phyloP scores from a whole-genome alignment of 2,888 invertebrate species.

The Monochamus alternatus region DNA sequence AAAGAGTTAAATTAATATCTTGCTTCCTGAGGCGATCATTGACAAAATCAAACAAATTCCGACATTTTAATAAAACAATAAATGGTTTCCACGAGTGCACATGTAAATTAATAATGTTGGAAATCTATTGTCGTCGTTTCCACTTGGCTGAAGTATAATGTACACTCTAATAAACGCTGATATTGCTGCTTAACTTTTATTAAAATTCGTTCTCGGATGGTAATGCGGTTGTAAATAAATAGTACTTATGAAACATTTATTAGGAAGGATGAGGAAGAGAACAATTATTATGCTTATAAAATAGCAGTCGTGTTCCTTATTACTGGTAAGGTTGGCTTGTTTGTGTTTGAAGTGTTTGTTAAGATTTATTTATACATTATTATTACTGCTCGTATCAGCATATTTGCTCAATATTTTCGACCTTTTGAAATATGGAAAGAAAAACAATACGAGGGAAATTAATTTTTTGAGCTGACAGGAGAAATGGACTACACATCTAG shows the following conservation, averaged over 20 bases:
- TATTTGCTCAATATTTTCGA: too few relatives aligned
- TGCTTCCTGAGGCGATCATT: neutral
- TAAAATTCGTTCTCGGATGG: neutral
- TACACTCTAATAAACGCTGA: constrained; percentile 9
- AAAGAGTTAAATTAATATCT: too few relatives aligned
- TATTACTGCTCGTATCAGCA: too few relatives aligned
- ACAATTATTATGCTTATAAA: neutral
- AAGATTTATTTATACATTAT: too few relatives aligned
- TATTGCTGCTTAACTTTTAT: constrained; percentile 4
- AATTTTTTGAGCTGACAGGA: too few relatives aligned
- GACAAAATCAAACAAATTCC: neutral
- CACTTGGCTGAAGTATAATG: neutral
- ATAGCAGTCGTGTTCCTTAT: neutral
- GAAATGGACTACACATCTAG: too few relatives aligned
- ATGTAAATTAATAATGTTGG: constrained; percentile 12
- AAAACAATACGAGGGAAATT: too few relatives aligned
- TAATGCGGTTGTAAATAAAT: constrained; percentile 10
- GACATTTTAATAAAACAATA: neutral
- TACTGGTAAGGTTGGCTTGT: neutral
- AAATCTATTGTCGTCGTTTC: constrained; percentile 1
- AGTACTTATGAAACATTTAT: neutral
- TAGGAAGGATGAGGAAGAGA: neutral
- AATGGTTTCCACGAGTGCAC: neutral
- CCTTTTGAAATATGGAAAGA: too few relatives aligned
- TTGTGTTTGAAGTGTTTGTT: too few relatives aligned